Evolutionary conservation across 2,113 vertebrate genomes (phyloP).

Genomic region (Tyrannus savana): DNA sequence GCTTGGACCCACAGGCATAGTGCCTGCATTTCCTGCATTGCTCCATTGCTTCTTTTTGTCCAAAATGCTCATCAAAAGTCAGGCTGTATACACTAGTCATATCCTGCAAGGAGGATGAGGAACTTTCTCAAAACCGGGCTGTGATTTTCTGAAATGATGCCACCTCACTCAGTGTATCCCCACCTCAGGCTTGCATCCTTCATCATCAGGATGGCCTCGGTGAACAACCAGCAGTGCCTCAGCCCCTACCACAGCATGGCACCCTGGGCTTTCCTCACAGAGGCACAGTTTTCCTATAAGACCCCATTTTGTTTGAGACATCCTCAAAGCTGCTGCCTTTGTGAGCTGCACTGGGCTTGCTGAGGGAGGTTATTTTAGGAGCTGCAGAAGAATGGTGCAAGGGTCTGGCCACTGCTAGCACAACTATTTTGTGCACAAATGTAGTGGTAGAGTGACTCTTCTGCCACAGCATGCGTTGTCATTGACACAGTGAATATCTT

Average conservation of each 20-base stretch:
- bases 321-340: neutral
- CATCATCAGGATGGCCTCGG: accelerated
- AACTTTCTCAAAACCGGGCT: neutral
- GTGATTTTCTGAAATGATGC: accelerated
- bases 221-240: neutral
- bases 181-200: neutral
- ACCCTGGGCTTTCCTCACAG: neutral
- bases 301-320: neutral
- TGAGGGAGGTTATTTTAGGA: neutral
- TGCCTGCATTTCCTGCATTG: accelerated
- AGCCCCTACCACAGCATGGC: accelerated
- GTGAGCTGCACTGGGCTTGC: accelerated
- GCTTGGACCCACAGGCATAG: neutral
- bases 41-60: neutral
- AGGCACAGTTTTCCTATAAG: neutral
- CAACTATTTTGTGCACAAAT: neutral
- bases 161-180: neutral
- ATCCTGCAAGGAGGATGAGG: neutral
- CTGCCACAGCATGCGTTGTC: accelerated
- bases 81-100: neutral
- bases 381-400: neutral
- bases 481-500: neutral
- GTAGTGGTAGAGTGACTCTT: neutral
- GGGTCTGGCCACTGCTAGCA: neutral
- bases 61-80: neutral